Evolutionary conservation across 2,113 vertebrate genomes (phyloP), one percentile per base, ranked within the genome.

Genomic region (Dunckerocampus dactyliophorus): DNA sequence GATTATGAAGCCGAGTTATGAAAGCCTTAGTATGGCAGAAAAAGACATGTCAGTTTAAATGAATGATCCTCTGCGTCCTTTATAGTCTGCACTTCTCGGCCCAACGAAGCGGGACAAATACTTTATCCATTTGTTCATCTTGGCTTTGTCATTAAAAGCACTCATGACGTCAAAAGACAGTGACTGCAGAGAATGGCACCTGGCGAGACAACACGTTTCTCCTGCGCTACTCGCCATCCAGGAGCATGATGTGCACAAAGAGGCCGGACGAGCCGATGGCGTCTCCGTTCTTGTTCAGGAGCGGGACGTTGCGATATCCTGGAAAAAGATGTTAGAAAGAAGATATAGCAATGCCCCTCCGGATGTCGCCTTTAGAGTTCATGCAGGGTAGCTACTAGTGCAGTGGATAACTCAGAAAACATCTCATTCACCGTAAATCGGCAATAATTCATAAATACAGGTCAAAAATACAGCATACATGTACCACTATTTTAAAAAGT

Each of bases 231-330:
- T 48, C 0, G 68, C n/a, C 69, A 5, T 95, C 91, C 31, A 88
- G 4, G 55, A 94, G 77, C 69, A 77, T 86, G 70, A 94, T 15
- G 57, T 93, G 93, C 62, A 97, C 92, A 66, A 99, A 98, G 6
- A 99, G 84, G 6, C 92, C 92, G 10, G 95, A 93, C 1, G 95
- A 96, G 11, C 89, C 80, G 62, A 94, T 88, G 0, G 88, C 77
- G 67, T 94, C 91, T 17, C 94, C 94, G 0, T 87, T 90, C 89
- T 94, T 94, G 31, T 92, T 93, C 63, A 95, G 83, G 47, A 99
- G 90, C 5, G 98, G 95, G 54, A 99, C 80, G 14, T 97, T 94
- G 28, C 96, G 94, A 77, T 98, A 99, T 34, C 97, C 97, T 99
- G 76, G 53, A 45, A 52, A 21, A 71, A 61, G 59, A 78, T 64